These are phyloP conservation scores for Ichneumon xanthorius DNA, from an alignment of 2,888 invertebrate species.

Conservation along the genomic window DNA sequence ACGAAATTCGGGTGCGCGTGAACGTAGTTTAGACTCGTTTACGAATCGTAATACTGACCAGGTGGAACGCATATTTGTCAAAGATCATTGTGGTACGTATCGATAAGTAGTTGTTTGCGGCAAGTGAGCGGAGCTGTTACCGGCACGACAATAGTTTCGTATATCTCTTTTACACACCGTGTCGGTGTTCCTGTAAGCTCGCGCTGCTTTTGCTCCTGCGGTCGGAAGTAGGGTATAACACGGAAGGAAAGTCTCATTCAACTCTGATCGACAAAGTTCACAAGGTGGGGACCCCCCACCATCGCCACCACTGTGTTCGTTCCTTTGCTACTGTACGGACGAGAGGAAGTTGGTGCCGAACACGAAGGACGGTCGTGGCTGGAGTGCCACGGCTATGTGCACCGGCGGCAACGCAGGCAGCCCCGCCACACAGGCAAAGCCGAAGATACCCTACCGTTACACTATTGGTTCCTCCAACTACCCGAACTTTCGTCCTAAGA, in stretches of 20 bases:
- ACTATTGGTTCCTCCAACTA: slow-evolving; percentile 62
- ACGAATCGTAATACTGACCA: too few species aligned
- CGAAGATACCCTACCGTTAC: slow-evolving; percentile 11
- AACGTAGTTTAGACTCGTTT: too few species aligned
- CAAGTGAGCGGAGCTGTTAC: not conserved
- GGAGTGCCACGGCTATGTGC: slow-evolving; percentile 61
- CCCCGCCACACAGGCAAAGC: slow-evolving; percentile 8
- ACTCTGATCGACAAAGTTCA: slow-evolving; percentile 80
- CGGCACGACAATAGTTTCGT: not conserved
- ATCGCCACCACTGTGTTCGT: not conserved
- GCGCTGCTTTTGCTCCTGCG: slow-evolving; percentile 39
- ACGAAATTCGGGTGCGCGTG: too few species aligned
- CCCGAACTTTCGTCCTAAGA: slow-evolving; percentile 73
- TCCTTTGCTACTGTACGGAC: slow-evolving; percentile 5
- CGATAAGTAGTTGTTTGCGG: slow-evolving; percentile 17
- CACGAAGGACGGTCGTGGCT: slow-evolving; percentile 1
- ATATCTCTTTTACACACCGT: slow-evolving; percentile 27
- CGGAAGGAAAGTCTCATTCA: slow-evolving; percentile 72
- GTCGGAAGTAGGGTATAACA: slow-evolving; percentile 44
- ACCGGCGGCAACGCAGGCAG: slow-evolving; percentile 19
- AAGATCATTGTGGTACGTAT: not conserved
- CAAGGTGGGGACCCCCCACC: slow-evolving; percentile 61
- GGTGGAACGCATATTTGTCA: not conserved
- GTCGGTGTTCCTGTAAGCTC: slow-evolving; percentile 35
- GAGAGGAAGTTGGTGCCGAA: slow-evolving; percentile 33